These are phyloP conservation scores for Phortica magna DNA, from an alignment of 2,888 invertebrate genomes.

Conservation along the genomic window DNA sequence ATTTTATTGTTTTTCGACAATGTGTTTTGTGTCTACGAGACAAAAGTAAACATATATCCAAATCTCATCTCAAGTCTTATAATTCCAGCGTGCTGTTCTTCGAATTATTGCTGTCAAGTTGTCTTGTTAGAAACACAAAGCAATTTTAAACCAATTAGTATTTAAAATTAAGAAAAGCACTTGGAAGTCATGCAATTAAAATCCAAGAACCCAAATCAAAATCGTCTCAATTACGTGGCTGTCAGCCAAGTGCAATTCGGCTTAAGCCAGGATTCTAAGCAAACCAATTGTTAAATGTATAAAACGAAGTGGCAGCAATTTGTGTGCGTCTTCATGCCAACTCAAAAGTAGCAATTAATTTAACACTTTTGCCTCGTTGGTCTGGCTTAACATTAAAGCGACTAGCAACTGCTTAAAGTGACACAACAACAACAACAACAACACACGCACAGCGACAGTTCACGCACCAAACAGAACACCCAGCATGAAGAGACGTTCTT, in stretches of 20 bases:
- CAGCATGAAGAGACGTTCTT: no score
- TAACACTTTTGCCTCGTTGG: conserved; percentile 14
- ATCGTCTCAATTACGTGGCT: neutral
- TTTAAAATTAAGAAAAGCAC: no score
- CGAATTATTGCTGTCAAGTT: no score
- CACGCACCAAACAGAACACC: neutral
- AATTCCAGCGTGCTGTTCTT: no score
- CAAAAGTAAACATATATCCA: no score
- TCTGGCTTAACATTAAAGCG: neutral
- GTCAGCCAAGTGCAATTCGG: neutral
- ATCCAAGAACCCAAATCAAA: no score
- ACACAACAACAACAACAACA: neutral
- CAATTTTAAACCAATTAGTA: no score
- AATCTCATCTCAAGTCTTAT: no score
- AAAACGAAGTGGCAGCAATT: neutral
- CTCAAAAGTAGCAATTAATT: conserved; percentile 29
- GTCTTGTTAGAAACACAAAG: no score
- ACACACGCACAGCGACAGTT: neutral
- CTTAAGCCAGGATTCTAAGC: neutral
- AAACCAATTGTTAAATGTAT: neutral
- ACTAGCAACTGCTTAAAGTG: neutral
- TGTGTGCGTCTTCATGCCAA: neutral
- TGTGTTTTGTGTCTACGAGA: no score
- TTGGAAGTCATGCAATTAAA: no score
- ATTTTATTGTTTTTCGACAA: no score